These are phyloP conservation scores for Acyrthosiphon pisum DNA, from an alignment of 1,140 invertebrate genomes.

Conservation along the genomic window DNA sequence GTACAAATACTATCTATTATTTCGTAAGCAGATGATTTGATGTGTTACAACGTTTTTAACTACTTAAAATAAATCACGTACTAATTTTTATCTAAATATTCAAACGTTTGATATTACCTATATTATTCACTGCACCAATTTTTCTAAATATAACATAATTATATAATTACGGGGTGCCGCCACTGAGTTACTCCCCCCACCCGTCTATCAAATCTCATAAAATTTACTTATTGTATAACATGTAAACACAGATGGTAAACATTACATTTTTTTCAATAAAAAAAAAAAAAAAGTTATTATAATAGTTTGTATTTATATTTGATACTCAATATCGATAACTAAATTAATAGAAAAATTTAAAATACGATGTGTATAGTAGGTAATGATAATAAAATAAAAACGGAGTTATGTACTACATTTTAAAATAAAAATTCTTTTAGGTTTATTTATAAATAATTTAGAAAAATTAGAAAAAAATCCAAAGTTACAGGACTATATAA, in stretches of 20 bases:
- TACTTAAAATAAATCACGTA: conserved; percentile 1
- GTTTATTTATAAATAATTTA: too few species aligned
- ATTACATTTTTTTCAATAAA: too few species aligned
- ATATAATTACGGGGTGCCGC: too few species aligned
- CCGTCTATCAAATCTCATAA: too few species aligned
- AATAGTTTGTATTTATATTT: background rate
- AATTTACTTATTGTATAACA: too few species aligned
- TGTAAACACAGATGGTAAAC: too few species aligned
- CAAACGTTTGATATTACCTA: background rate
- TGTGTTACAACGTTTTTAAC: background rate
- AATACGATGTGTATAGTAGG: too few species aligned
- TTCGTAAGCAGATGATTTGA: background rate
- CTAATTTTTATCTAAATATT: conserved; percentile 19
- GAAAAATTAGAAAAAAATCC: too few species aligned
- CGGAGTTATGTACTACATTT: background rate
- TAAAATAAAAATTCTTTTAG: background rate
- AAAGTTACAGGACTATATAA: too few species aligned
- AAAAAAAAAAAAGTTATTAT: too few species aligned
- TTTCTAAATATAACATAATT: background rate
- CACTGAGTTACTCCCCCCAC: too few species aligned
- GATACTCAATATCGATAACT: background rate
- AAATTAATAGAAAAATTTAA: background rate
- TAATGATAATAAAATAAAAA: background rate
- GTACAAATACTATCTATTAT: background rate
- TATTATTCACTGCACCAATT: background rate